These are phyloP conservation scores for Pandemis corylana DNA, from an alignment of 2,888 invertebrate genomes.

Conservation along the genomic window DNA sequence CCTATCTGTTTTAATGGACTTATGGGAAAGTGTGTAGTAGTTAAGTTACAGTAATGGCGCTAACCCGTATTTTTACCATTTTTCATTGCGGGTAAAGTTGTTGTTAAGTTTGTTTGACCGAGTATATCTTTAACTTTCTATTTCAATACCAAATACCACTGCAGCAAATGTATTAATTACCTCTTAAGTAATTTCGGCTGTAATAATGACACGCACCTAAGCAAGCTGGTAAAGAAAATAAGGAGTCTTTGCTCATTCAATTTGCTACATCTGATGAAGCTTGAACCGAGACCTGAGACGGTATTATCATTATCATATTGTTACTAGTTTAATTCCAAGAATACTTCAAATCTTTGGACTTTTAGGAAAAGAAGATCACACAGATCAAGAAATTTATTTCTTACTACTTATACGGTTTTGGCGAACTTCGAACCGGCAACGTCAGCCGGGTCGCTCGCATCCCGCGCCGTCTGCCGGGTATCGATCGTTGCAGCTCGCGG, in stretches of 20 bases:
- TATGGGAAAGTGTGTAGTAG: neutral
- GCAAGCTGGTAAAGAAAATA: neutral
- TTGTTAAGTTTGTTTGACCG: neutral
- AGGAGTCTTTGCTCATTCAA: too few species aligned
- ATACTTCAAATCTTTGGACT: too few species aligned
- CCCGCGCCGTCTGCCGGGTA: constrained; percentile 19
- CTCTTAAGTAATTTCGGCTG: neutral
- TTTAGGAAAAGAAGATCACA: too few species aligned
- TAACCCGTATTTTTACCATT: neutral
- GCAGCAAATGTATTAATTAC: neutral
- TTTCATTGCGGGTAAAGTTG: neutral
- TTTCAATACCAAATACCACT: neutral
- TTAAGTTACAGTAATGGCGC: too few species aligned
- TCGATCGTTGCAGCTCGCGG: constrained; percentile 6
- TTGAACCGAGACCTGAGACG: too few species aligned
- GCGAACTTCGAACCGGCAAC: constrained; percentile 1
- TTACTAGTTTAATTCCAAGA: too few species aligned
- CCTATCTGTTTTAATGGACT: neutral
- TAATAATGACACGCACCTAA: neutral
- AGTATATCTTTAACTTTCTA: neutral
- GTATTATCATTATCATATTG: too few species aligned
- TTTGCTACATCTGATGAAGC: too few species aligned
- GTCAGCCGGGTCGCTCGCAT: neutral
- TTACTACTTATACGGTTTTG: neutral
- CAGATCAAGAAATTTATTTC: too few species aligned